Conservation (phyloP, 2,797 vertebrate species). For the Anniella stebbinsi region DNA sequence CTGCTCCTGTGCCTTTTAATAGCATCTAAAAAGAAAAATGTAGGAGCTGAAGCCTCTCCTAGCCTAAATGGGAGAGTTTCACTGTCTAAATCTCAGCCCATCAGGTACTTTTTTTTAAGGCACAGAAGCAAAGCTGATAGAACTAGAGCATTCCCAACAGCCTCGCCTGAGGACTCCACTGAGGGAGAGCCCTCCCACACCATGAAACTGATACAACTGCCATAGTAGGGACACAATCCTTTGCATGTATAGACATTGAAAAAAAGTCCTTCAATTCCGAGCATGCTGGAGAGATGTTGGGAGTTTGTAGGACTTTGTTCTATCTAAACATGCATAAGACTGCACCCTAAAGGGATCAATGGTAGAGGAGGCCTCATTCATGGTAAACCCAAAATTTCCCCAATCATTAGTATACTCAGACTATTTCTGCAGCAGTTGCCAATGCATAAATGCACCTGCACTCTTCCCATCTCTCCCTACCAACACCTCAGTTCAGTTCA, state of each 20-base stretch:
- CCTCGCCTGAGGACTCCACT: neutral
- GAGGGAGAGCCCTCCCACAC: neutral
- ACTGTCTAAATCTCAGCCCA: neutral
- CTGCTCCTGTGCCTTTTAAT: neutral
- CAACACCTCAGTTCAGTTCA: neutral
- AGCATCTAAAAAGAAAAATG: neutral
- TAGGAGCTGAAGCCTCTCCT: neutral
- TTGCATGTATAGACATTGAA: too few relatives aligned
- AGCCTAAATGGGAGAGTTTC: neutral
- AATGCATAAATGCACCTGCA: neutral
- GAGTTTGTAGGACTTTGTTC: too few relatives aligned
- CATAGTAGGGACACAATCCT: neutral
- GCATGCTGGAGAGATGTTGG: too few relatives aligned
- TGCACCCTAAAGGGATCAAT: neutral
- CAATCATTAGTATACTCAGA: neutral
- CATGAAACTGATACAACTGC: neutral
- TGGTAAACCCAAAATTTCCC: neutral
- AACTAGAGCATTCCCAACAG: neutral
- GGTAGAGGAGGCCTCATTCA: neutral
- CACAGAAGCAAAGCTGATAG: neutral
- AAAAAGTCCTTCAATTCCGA: too few relatives aligned
- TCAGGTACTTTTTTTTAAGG: neutral
- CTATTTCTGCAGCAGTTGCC: neutral
- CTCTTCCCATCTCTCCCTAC: neutral
- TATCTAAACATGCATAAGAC: too few relatives aligned